A percentile compares a stretch with the other conserved stretches of the same genome.
Evolutionary conservation across 2,113 vertebrate species (phyloP).

Genomic region (Formicarius rufipectus): DNA sequence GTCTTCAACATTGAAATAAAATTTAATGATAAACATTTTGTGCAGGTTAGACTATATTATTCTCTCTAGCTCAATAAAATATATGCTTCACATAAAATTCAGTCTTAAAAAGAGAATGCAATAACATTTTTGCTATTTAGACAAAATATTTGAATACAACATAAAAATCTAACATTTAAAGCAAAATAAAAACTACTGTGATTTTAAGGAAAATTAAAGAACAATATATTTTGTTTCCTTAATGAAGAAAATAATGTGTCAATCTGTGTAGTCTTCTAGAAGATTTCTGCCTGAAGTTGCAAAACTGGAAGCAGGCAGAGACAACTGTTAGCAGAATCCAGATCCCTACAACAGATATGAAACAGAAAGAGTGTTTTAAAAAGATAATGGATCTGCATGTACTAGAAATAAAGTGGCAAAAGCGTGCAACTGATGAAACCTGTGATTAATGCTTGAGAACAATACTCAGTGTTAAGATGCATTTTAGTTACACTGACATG

Average conservation of each 20-base stretch:
- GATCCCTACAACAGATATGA: background rate
- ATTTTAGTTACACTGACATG: background rate
- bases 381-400: background rate
- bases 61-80: background rate
- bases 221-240: background rate
- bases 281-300: background rate
- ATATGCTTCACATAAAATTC: background rate
- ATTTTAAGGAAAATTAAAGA: background rate
- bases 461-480: background rate
- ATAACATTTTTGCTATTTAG: background rate
- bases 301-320: background rate
- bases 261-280: background rate
- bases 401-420: background rate
- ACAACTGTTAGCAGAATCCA: rapidly evolving
- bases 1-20: background rate
- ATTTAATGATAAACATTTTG: background rate
- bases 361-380: background rate
- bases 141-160: background rate
- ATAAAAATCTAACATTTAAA: background rate
- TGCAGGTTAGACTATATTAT: background rate
- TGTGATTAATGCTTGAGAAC: background rate
- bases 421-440: background rate
- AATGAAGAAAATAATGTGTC: background rate
- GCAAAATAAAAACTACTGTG: background rate
- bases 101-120: background rate